Percentiles rank a stretch among this genome's conserved stretches.
These are phyloP conservation scores for Nesoenas mayeri DNA, from an alignment of 2,113 vertebrate genomes.

Conservation along the genomic window DNA sequence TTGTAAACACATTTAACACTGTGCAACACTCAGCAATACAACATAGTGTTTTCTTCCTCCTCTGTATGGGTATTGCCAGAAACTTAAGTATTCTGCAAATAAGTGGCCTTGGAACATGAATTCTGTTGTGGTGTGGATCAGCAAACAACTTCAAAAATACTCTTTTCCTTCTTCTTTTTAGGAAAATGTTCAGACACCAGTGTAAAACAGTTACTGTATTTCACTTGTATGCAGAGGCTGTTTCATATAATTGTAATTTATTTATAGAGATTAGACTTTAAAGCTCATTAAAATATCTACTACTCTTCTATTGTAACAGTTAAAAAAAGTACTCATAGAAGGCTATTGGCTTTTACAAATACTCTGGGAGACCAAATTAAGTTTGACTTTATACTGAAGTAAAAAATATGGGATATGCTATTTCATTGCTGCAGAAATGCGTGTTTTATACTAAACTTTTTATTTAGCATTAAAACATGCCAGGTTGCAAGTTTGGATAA, in stretches of 20 bases:
- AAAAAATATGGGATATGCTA: not conserved
- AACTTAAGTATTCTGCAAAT: not conserved
- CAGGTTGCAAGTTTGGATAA: not conserved
- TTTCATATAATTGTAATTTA: not conserved
- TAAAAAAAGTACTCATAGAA: not conserved
- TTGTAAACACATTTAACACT: not conserved
- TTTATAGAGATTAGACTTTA: not conserved
- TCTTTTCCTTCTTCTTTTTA: not conserved
- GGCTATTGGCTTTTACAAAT: not conserved
- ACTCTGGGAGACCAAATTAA: not conserved
- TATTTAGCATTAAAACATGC: not conserved
- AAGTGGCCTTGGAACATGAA: not conserved
- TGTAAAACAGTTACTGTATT: not conserved
- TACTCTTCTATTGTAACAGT: not conserved
- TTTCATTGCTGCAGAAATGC: not conserved
- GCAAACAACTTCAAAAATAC: not conserved
- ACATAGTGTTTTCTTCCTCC: not conserved
- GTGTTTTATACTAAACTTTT: not conserved
- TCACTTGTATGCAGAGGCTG: not conserved
- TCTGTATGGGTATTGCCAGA: not conserved
- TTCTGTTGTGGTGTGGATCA: not conserved
- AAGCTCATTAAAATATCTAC: not conserved
- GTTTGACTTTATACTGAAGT: not conserved
- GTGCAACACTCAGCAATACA: not conserved
- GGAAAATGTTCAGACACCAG: not conserved